Evolutionary conservation across 2,113 vertebrate genomes (phyloP).

Genomic region (Podarcis cretensis): DNA sequence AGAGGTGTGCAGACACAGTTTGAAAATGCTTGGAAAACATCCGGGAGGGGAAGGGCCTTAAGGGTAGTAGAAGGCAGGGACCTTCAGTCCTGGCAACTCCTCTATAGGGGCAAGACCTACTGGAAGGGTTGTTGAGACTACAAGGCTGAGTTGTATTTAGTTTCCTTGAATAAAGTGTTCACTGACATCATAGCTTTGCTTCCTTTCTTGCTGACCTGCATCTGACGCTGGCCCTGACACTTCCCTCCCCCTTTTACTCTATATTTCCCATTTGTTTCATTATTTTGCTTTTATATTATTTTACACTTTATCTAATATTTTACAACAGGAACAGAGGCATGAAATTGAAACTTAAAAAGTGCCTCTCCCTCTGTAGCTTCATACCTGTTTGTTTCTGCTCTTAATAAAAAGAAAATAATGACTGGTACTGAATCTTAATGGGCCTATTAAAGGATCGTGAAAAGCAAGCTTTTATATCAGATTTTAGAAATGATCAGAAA

Average conservation of each 20-base stretch:
- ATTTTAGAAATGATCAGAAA: background rate
- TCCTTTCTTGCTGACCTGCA: too few species aligned
- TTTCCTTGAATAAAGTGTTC: background rate
- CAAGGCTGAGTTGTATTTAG: too few species aligned
- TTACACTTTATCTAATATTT: background rate
- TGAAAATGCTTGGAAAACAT: too few species aligned
- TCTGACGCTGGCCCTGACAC: too few species aligned
- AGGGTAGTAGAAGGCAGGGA: too few species aligned
- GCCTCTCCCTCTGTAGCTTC: background rate
- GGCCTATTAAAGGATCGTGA: background rate
- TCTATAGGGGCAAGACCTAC: too few species aligned
- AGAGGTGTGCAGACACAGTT: too few species aligned
- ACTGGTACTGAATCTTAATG: background rate
- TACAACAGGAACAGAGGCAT: background rate
- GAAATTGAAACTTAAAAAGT: background rate
- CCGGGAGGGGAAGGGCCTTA: too few species aligned
- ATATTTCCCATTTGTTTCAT: background rate
- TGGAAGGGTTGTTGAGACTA: too few species aligned
- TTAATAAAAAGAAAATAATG: background rate
- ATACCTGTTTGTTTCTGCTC: background rate
- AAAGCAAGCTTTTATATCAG: background rate
- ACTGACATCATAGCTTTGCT: too few species aligned
- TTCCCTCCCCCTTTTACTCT: slow-evolving; percentile 16
- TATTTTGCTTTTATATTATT: background rate
- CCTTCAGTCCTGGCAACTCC: too few species aligned